These are phyloP conservation scores for Gnathonemus echidnorhynchus DNA, from an alignment of 2,113 vertebrate species.

Conservation along the genomic window DNA sequence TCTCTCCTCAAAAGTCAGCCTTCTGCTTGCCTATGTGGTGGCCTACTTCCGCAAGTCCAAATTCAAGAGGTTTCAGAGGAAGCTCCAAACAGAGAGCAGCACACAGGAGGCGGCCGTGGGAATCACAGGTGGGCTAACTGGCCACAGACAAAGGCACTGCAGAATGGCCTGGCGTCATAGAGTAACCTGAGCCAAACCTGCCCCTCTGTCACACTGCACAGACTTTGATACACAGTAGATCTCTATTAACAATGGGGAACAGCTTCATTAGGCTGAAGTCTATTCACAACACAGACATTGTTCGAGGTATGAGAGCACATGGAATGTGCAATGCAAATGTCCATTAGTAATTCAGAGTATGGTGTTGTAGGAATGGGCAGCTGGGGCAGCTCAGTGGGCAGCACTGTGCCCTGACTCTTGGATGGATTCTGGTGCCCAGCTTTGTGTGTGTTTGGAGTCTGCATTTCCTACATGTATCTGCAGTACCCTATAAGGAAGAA, in stretches of 20 bases:
- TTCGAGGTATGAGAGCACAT: neutral
- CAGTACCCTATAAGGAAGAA: neutral
- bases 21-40: conserved; percentile 72
- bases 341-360: neutral
- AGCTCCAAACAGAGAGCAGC: conserved; percentile 37
- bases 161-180: neutral
- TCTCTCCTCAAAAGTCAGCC: conserved; percentile 63
- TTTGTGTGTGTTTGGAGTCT: neutral
- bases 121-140: conserved; percentile 58
- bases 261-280: neutral
- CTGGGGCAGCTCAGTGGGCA: neutral
- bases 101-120: conserved; percentile 48
- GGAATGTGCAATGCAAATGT: neutral
- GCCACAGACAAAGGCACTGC: neutral
- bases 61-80: conserved; percentile 72
- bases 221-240: neutral
- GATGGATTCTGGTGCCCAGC: neutral
- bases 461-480: neutral
- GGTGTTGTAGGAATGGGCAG: neutral
- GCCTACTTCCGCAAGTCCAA: conserved; percentile 63
- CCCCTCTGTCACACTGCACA: neutral
- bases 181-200: neutral
- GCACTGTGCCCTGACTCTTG: neutral
- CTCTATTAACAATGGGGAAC: neutral
- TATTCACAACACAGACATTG: neutral